These are phyloP conservation scores for Mixornis gularis DNA, from an alignment of 2,113 vertebrate species.

Conservation along the genomic window DNA sequence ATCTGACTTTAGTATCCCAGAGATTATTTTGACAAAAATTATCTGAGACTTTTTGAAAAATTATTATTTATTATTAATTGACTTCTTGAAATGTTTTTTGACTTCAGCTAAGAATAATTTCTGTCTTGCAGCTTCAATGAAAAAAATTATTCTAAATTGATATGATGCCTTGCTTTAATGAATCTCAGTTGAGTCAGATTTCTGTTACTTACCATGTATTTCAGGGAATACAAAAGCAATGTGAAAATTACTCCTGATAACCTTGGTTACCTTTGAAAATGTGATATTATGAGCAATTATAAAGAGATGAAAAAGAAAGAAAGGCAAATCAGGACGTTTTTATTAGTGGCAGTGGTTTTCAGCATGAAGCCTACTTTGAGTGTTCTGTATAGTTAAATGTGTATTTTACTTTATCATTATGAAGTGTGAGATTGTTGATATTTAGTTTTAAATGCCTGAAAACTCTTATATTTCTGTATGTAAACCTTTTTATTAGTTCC, in stretches of 20 bases:
- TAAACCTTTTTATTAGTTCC: background rate
- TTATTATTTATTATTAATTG: background rate
- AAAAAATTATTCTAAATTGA: background rate
- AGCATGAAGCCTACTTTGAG: background rate
- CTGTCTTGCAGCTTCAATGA: background rate
- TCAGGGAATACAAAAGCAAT: background rate
- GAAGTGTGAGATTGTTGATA: background rate
- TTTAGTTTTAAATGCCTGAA: background rate
- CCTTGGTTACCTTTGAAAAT: background rate
- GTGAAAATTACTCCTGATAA: background rate
- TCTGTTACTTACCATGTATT: background rate
- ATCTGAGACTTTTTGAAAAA: background rate
- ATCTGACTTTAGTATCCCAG: background rate
- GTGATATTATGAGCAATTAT: background rate
- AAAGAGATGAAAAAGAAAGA: background rate
- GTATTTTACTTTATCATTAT: background rate
- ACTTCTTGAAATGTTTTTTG: background rate
- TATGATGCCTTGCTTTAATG: background rate
- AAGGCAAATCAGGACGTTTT: background rate
- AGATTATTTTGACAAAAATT: background rate
- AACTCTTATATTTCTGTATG: background rate
- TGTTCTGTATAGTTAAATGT: background rate
- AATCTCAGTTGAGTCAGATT: background rate
- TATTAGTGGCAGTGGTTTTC: background rate
- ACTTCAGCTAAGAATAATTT: background rate